Conservation (phyloP, 2,797 vertebrate genomes). For the Enteromius viviparus region DNA sequence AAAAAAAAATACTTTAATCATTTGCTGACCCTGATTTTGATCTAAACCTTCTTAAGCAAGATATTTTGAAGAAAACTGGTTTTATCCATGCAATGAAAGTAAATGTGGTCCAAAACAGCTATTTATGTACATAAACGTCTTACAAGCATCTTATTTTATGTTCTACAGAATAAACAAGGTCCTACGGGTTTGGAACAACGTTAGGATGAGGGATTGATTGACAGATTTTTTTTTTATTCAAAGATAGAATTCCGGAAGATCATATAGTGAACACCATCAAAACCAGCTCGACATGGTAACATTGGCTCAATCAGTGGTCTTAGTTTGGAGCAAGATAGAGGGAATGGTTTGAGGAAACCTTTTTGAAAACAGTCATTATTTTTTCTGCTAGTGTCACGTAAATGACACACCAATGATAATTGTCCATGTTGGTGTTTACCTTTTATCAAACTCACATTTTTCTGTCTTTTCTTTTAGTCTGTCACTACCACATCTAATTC, state of each 20-base stretch:
- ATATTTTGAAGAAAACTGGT: neutral
- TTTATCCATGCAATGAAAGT: neutral
- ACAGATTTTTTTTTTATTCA: neutral
- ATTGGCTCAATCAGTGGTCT: neutral
- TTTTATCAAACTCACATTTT: slow-evolving; percentile 17
- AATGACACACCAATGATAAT: slow-evolving; percentile 1
- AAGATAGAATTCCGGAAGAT: neutral
- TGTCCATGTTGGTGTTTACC: neutral
- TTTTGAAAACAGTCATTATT: neutral
- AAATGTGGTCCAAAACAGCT: neutral
- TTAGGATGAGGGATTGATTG: neutral
- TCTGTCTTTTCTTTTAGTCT: slow-evolving; percentile 45
- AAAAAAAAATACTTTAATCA: neutral
- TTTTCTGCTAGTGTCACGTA: neutral
- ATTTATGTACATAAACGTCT: neutral
- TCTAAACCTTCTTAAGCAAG: neutral
- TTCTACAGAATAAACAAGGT: neutral
- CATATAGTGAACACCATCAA: neutral
- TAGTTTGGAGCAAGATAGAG: neutral
- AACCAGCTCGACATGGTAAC: neutral
- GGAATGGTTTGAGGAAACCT: neutral
- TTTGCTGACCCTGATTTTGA: neutral
- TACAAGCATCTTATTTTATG: neutral
- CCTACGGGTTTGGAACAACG: neutral
- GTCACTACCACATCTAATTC: slow-evolving; percentile 53